Conservation (phyloP, 2,113 vertebrate genomes). For the Alectura lathami region DNA sequence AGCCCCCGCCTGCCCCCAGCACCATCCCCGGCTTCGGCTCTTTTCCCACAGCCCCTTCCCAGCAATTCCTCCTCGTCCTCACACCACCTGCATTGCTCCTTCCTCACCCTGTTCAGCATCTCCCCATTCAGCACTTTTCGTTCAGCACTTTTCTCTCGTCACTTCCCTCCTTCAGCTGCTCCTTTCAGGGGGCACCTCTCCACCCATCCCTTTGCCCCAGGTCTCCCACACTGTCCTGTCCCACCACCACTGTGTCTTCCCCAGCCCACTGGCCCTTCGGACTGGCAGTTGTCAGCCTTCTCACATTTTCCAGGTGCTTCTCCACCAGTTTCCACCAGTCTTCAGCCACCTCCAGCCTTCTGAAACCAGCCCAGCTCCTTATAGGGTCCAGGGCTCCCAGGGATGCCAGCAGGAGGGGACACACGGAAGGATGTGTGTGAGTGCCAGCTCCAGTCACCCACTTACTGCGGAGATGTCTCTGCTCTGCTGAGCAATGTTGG, state of each 20-base stretch:
- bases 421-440: fast-evolving
- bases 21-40: not conserved
- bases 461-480: not conserved
- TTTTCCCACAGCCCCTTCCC: not conserved
- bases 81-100: fast-evolving
- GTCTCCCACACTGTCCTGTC: not conserved
- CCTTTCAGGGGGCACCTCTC: not conserved
- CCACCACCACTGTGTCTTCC: not conserved
- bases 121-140: not conserved
- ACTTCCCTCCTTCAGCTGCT: not conserved
- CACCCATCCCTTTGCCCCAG: not conserved
- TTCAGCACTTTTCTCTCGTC: not conserved
- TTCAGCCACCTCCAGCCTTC: not conserved
- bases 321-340: too few species aligned
- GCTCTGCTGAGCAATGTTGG: not conserved
- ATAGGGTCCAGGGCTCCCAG: fast-evolving
- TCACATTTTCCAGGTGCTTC: not conserved
- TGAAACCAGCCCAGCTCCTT: not conserved
- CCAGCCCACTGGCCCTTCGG: not conserved
- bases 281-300: not conserved
- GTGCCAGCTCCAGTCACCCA: not conserved
- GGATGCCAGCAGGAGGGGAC: not conserved
- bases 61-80: not conserved
- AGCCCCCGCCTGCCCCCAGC: not conserved
- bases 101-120: not conserved